phyloP scores from a whole-genome alignment of 2,888 invertebrate species.

The Rhagonycha lutea region DNA sequence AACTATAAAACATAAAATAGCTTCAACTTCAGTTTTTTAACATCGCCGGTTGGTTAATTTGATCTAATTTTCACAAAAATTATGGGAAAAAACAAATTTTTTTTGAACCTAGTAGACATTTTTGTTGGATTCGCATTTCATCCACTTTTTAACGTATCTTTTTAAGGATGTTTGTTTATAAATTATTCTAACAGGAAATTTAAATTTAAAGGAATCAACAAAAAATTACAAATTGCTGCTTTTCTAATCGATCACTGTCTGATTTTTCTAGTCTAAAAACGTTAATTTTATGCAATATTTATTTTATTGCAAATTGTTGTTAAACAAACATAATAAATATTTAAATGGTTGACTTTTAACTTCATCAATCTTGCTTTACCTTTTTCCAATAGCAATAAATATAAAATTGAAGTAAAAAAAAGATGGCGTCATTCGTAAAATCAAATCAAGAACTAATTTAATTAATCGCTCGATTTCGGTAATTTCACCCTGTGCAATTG shows the following conservation, averaged over 20 bases:
- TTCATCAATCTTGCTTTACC: background rate
- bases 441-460: background rate
- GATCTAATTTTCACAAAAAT: background rate
- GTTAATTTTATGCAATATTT: background rate
- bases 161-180: background rate
- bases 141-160: background rate
- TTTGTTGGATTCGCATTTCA: background rate
- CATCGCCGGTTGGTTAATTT: no score
- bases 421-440: background rate
- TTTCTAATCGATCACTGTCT: background rate
- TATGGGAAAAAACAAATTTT: background rate
- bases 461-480: background rate
- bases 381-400: background rate
- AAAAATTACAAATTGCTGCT: background rate
- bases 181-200: background rate
- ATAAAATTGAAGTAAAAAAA: background rate
- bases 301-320: background rate
- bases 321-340: background rate
- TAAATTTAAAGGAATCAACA: background rate
- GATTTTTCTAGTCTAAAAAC: background rate
- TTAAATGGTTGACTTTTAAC: background rate
- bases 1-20: background rate
- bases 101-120: background rate
- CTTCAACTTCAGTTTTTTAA: background rate
- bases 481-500: background rate